Base-by-base conservation (phyloP, 2,797 vertebrate genomes). In the Gadopsis bispinosus region DNA sequence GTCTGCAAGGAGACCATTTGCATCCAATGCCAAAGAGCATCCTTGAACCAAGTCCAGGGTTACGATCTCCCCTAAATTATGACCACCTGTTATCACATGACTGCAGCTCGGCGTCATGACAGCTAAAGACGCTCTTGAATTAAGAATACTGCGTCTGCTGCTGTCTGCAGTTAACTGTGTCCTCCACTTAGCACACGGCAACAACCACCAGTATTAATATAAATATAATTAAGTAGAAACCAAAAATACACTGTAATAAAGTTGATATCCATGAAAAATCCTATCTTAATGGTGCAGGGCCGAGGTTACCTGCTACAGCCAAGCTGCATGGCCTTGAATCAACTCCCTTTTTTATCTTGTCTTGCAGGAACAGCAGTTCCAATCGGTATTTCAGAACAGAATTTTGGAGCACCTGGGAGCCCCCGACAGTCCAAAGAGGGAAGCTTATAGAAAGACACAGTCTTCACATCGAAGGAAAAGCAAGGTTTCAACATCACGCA, bases 361-460 rank as follows among this genome's bases (percentile, higher is more conserved):
- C 48, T 70, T 76, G 33, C 81, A 90, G 92, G 73, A 53, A 1
- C 75, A 82, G 75, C 89, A 90, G 89, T 86, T 92, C 45, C 66
- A 87, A 19, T 35, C 69, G 0, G 69, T 93, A 3, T 92, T 88
- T 69, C 87, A 89, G 51, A 93, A 69, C 35, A 89, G 75, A 45
- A 83, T 91, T 20, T 17, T 79, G 1, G 71, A 89, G 50, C 69
- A 83, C 33, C 41, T 89, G 68, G 86, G 87, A 3, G 41, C 73
- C 11, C 85, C 89, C 10, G 7, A 83, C 61, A 88, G 83, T 35
- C 73, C 55, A 0, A 87, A 66, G 68, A 88, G 88, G 39, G 79
- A 87, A 1, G 56, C 69, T 1, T 78, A 87, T 16, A 88, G 89
- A 47, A 89, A 63, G 60, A 48, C 29, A 4, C 80, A 66, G 63